Evolutionary conservation across 2,113 vertebrate species (phyloP).

Genomic region (Gopherus flavomarginatus): DNA sequence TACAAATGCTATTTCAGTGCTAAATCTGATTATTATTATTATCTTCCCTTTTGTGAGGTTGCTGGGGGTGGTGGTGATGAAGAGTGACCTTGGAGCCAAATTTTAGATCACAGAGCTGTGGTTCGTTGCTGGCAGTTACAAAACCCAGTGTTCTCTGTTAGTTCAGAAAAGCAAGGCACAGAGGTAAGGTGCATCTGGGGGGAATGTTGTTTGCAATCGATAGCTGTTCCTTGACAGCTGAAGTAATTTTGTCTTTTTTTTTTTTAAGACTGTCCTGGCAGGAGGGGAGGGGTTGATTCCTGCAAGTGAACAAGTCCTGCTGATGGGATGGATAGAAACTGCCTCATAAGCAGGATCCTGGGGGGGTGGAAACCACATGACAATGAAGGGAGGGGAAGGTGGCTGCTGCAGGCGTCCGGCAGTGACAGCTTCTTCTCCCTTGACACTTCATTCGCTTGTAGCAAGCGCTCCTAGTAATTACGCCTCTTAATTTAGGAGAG

Average conservation of each 20-base stretch:
- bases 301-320: conserved; percentile 2
- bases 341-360: conserved; percentile 49
- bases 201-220: neutral
- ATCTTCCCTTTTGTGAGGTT: conserved; percentile 64
- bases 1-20: conserved; percentile 69
- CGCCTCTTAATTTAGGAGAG: conserved; percentile 75
- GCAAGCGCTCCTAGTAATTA: conserved; percentile 72
- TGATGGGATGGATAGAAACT: conserved; percentile 54
- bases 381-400: conserved; percentile 20
- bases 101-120: neutral
- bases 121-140: neutral
- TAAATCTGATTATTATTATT: conserved; percentile 70
- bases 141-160: fast-evolving
- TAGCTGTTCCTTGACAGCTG: neutral
- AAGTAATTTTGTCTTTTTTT: conserved; percentile 27
- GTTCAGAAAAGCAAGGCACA: neutral
- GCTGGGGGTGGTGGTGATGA: neutral
- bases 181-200: neutral
- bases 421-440: conserved; percentile 64
- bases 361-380: neutral
- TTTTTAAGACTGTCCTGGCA: neutral
- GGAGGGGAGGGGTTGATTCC: neutral
- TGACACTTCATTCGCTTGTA: conserved; percentile 50
- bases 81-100: conserved; percentile 23
- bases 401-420: conserved; percentile 44